phyloP scores from a whole-genome alignment of 2,797 vertebrate genomes.

The Thaleichthys pacificus region DNA sequence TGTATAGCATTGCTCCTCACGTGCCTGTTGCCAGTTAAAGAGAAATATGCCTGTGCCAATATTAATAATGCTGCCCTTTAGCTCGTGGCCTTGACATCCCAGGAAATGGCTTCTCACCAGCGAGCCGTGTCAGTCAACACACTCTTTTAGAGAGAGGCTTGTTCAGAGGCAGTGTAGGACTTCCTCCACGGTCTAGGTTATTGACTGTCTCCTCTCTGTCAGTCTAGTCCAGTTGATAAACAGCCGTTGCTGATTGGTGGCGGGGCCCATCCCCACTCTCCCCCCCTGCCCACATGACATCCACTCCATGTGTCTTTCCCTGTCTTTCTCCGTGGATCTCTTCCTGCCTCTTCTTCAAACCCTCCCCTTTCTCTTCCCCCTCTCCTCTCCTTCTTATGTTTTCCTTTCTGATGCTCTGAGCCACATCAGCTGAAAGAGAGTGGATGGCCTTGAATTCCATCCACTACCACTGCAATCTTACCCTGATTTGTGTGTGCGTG shows the following conservation, averaged over 20 bases:
- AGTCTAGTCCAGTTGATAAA: constrained; percentile 7
- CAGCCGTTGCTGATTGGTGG: neutral
- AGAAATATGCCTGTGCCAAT: constrained; percentile 36
- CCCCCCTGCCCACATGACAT: neutral
- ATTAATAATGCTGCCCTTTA: constrained; percentile 31
- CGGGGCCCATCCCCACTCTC: neutral
- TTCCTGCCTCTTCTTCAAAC: neutral
- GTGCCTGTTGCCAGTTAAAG: constrained; percentile 20
- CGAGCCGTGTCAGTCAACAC: constrained; percentile 19
- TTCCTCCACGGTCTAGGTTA: neutral
- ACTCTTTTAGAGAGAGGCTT: neutral
- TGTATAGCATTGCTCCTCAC: constrained; percentile 8
- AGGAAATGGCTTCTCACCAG: constrained; percentile 5
- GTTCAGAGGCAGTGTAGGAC: no score
- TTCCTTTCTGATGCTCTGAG: neutral
- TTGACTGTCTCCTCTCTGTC: constrained; percentile 1
- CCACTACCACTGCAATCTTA: neutral
- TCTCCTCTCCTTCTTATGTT: neutral
- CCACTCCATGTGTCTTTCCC: neutral
- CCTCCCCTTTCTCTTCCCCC: neutral
- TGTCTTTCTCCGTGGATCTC: neutral
- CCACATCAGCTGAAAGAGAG: neutral
- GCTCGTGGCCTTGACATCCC: neutral
- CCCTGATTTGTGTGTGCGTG: neutral
- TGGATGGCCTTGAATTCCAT: neutral